phyloP scores from a whole-genome alignment of 1,140 invertebrate species.

The Cotesia vestalis region DNA sequence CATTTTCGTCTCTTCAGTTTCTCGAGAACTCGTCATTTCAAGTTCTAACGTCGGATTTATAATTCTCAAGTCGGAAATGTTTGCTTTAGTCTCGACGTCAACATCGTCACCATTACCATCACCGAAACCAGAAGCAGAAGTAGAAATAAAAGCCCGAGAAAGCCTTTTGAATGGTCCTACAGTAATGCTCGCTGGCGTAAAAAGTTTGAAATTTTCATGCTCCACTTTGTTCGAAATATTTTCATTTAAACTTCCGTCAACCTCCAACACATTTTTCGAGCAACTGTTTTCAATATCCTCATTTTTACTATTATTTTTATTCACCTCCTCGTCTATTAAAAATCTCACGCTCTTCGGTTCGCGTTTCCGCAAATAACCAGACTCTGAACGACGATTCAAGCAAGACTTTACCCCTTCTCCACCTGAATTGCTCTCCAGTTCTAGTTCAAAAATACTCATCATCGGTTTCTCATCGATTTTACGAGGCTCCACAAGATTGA shows the following conservation, averaged over 20 bases:
- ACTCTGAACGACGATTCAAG: conserved; percentile 30
- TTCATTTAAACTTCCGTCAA: conserved; percentile 9
- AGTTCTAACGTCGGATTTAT: background rate
- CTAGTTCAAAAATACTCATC: conserved; percentile 46
- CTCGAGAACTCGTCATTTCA: background rate
- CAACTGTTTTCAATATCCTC: background rate
- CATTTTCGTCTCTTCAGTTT: no score
- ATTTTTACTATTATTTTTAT: conserved; percentile 23
- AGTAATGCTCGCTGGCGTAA: background rate
- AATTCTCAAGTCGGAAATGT: background rate
- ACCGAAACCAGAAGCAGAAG: background rate
- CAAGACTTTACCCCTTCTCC: conserved; percentile 41
- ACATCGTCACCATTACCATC: no score
- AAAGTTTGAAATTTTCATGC: conserved; percentile 7
- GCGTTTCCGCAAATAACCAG: background rate
- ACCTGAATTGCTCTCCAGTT: conserved; percentile 39
- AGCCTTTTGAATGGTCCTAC: background rate
- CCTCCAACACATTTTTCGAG: background rate
- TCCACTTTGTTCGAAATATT: conserved; percentile 10
- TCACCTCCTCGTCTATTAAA: conserved; percentile 43
- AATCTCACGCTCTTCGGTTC: conserved; percentile 50
- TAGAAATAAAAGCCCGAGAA: background rate
- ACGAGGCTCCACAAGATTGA: conserved; percentile 43
- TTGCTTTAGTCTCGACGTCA: no score
- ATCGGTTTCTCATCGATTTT: conserved; percentile 46